Conservation (phyloP, 92 coral and sea anemone species). For the Siderastrea siderea region DNA sequence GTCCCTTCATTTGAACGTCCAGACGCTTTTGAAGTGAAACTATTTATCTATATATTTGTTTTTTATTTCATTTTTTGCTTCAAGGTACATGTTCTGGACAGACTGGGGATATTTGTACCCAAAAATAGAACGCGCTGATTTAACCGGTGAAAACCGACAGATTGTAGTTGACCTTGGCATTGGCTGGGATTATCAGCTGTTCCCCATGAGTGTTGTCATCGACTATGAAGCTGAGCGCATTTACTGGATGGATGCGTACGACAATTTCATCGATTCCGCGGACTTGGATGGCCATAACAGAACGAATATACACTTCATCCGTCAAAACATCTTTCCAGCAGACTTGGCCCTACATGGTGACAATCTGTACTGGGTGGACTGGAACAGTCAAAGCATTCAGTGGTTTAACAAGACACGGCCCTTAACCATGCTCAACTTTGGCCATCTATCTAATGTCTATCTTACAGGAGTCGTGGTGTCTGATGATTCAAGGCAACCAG, state of each 20-base stretch:
- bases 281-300: conserved; percentile 72
- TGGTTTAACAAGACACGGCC: conserved; percentile 25
- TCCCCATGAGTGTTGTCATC: conserved; percentile 70
- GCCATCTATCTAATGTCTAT: conserved; percentile 14
- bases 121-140: conserved; percentile 74
- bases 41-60: too few relatives aligned
- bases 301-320: background rate
- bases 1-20: too few relatives aligned
- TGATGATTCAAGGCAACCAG: conserved; percentile 70
- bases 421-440: conserved; percentile 21
- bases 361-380: conserved; percentile 41
- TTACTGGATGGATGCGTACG: conserved; percentile 78
- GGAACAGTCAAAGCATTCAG: conserved; percentile 26
- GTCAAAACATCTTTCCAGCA: conserved; percentile 10
- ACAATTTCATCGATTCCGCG: conserved; percentile 66
- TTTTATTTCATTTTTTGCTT: background rate
- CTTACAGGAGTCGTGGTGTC: conserved; percentile 58
- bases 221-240: conserved; percentile 70
- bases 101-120: conserved; percentile 63
- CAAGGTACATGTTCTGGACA: conserved; percentile 80
- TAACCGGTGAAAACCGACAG: conserved; percentile 73
- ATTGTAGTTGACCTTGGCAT: conserved; percentile 35
- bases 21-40: too few relatives aligned
- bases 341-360: conserved; percentile 37
- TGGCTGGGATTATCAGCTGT: background rate